phyloP scores from a whole-genome alignment of 2,888 invertebrate genomes.

The Conomelus anceps region DNA sequence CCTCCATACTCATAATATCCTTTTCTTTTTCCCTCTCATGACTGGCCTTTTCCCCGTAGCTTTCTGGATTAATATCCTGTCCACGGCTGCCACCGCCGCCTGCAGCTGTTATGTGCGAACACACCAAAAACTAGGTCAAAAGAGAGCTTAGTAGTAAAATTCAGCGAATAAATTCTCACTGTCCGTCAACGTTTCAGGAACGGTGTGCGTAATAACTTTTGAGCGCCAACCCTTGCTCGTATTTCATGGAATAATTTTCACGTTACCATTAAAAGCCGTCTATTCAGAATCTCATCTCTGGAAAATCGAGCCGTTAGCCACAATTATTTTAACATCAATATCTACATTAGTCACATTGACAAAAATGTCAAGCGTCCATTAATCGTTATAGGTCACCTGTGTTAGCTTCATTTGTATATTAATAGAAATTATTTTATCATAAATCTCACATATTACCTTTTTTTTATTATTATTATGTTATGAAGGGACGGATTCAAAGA shows the following conservation, averaged over 20 bases:
- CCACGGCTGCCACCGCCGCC: background rate
- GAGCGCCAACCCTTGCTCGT: background rate
- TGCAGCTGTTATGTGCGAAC: background rate
- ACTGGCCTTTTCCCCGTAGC: background rate
- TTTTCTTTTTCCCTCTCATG: background rate
- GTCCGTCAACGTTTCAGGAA: background rate
- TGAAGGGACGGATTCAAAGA: too few species aligned
- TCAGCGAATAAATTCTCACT: background rate
- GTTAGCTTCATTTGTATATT: too few species aligned
- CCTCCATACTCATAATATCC: too few species aligned
- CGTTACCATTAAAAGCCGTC: background rate
- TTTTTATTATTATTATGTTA: too few species aligned
- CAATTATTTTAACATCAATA: too few species aligned
- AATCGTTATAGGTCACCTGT: too few species aligned
- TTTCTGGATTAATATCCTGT: background rate
- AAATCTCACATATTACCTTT: too few species aligned
- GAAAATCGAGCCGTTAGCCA: too few species aligned
- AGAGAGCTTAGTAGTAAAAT: background rate
- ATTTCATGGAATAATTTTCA: background rate
- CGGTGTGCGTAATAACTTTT: background rate
- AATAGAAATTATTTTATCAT: too few species aligned
- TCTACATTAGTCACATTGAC: too few species aligned
- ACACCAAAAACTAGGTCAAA: background rate
- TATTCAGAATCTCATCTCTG: background rate
- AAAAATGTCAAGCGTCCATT: too few species aligned